Evolutionary conservation across 2,113 vertebrate genomes (phyloP).

Genomic region (Setophaga petechia): DNA sequence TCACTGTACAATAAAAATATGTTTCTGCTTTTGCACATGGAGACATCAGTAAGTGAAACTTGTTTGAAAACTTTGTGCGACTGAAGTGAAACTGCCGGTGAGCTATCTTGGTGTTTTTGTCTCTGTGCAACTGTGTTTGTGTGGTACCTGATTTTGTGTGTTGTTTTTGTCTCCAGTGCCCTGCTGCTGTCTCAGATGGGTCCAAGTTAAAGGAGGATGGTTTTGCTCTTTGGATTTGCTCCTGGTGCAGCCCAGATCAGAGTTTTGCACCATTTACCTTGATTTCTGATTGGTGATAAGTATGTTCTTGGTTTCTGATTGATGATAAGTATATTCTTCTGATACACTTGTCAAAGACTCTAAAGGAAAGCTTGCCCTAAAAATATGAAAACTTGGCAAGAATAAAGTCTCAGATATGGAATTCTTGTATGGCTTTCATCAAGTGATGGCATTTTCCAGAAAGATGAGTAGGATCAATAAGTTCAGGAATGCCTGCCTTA

Average conservation of each 20-base stretch:
- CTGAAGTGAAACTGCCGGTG: background rate
- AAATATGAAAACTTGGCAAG: background rate
- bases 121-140: background rate
- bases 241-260: accelerated
- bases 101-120: background rate
- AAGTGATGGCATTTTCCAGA: background rate
- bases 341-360: background rate
- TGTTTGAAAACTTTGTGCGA: background rate
- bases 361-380: background rate
- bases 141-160: background rate
- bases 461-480: background rate
- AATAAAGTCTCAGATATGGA: background rate
- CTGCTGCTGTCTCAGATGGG: background rate
- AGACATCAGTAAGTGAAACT: background rate
- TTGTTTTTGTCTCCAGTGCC: background rate
- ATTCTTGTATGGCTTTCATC: background rate
- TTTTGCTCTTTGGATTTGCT: background rate
- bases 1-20: background rate
- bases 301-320: background rate
- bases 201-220: background rate
- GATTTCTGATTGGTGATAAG: background rate
- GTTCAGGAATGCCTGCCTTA: background rate
- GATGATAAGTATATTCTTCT: background rate
- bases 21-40: background rate
- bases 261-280: background rate